A percentile compares a stretch with the other conserved stretches of the same genome.
These are phyloP conservation scores for Meghimatium bilineatum DNA, from an alignment of 2,888 invertebrate genomes.

Conservation along the genomic window DNA sequence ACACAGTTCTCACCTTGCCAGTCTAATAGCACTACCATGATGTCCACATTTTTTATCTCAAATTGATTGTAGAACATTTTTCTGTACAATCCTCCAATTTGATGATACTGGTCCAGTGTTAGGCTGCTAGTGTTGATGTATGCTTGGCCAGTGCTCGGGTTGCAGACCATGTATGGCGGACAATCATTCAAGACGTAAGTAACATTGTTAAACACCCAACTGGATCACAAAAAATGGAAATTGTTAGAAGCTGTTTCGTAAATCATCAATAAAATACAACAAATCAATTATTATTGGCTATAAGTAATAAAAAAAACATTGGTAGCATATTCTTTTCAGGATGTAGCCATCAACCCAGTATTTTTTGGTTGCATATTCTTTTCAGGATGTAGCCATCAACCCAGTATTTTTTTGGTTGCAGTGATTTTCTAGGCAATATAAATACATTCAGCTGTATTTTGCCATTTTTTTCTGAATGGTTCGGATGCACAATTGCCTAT, in stretches of 20 bases:
- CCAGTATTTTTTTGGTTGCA: too few relatives aligned
- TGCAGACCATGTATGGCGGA: constrained; percentile 42
- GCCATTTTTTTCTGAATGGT: too few relatives aligned
- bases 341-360: too few relatives aligned
- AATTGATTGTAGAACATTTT: constrained; percentile 33
- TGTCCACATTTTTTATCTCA: constrained; percentile 25
- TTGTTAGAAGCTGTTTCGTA: too few relatives aligned
- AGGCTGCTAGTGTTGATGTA: constrained; percentile 52
- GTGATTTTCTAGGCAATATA: too few relatives aligned
- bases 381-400: too few relatives aligned
- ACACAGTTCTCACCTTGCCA: not conserved
- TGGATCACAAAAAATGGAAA: not conserved
- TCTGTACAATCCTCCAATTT: constrained; percentile 46
- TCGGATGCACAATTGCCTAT: too few relatives aligned
- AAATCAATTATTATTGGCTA: too few relatives aligned
- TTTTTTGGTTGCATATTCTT: too few relatives aligned
- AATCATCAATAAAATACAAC: not conserved
- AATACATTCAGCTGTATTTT: too few relatives aligned
- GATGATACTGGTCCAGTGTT: constrained; percentile 38
- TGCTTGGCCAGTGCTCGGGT: constrained; percentile 29
- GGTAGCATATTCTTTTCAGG: too few relatives aligned
- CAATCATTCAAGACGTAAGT: constrained; percentile 17
- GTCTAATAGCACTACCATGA: constrained; percentile 3
- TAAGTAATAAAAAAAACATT: too few relatives aligned
- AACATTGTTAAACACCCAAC: constrained; percentile 49